Evolutionary conservation across 2,113 vertebrate genomes (phyloP).

Genomic region (Rallus limicola): DNA sequence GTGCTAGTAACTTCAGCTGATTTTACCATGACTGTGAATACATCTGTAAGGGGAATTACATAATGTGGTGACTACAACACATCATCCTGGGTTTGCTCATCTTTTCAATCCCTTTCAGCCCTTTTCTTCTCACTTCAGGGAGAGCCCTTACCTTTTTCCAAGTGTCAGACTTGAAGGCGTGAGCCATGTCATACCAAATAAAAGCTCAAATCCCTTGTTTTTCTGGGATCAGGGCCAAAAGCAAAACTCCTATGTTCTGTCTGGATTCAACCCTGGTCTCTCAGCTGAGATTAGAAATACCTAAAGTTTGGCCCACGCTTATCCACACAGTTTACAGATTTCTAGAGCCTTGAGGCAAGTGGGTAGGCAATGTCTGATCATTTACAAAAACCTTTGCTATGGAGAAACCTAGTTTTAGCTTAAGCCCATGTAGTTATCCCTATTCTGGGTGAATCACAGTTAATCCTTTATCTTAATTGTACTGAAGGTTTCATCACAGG

Average conservation of each 20-base stretch:
- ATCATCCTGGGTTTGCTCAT: background rate
- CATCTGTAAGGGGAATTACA: background rate
- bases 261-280: background rate
- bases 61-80: background rate
- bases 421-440: background rate
- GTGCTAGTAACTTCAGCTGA: background rate
- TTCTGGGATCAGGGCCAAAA: background rate
- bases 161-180: background rate
- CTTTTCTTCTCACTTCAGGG: background rate
- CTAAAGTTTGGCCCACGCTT: background rate
- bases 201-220: background rate
- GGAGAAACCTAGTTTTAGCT: background rate
- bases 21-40: background rate
- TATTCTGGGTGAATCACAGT: background rate
- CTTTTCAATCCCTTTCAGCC: background rate
- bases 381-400: background rate
- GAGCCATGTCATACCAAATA: background rate
- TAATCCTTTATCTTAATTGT: background rate
- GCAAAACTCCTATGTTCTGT: background rate
- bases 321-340: background rate
- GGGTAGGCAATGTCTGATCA: background rate
- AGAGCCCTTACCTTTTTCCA: background rate
- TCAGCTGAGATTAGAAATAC: background rate
- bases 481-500: background rate
- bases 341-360: background rate